These are phyloP conservation scores for Genyomyrus donnyi DNA, from an alignment of 2,113 vertebrate genomes.

Conservation along the genomic window DNA sequence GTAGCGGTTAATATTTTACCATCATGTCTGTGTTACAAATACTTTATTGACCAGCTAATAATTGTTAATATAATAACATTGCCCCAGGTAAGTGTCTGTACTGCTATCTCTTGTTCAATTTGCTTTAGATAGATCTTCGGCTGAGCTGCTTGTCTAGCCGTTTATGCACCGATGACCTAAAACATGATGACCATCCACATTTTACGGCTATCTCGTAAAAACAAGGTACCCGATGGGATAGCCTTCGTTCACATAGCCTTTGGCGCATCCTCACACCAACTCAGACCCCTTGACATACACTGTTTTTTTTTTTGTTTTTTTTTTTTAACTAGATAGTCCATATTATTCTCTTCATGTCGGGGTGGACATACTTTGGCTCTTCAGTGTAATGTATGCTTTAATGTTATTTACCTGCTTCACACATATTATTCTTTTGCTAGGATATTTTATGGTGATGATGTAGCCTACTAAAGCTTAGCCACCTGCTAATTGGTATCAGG, in stretches of 20 bases:
- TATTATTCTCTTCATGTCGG: background rate
- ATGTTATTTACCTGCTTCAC: background rate
- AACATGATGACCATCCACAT: background rate
- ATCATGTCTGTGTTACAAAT: background rate
- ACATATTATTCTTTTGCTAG: background rate
- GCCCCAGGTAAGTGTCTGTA: background rate
- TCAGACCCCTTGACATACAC: background rate
- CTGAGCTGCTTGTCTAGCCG: background rate
- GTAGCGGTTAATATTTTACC: background rate
- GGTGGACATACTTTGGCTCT: background rate
- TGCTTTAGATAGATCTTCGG: background rate
- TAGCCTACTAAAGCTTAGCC: background rate
- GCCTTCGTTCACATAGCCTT: background rate
- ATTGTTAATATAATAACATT: background rate
- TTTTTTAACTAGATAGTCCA: background rate
- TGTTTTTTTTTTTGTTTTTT: background rate
- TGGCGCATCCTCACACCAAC: background rate
- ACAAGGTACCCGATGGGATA: background rate
- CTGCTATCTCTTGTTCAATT: background rate
- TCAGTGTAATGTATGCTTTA: background rate
- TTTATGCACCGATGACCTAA: background rate
- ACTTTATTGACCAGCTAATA: constrained; percentile 5
- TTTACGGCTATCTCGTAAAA: background rate
- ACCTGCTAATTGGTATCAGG: background rate
- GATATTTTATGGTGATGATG: background rate